A percentile compares a stretch with the other conserved stretches of the same genome.
Conservation (phyloP, 2,888 invertebrate species). For the Antitype chi region DNA sequence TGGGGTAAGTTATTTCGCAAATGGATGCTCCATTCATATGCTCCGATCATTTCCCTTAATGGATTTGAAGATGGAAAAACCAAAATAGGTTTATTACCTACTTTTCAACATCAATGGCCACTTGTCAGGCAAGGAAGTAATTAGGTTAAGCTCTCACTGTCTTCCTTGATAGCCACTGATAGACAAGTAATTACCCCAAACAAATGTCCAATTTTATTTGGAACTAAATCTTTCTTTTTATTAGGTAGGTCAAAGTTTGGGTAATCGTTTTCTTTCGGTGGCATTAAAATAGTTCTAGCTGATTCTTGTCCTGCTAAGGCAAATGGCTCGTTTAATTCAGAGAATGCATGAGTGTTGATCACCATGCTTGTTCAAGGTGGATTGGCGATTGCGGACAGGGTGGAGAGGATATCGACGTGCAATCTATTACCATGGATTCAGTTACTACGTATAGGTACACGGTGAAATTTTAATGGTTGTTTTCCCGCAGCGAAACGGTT, state of each 20-base stretch:
- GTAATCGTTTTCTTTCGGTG: not conserved
- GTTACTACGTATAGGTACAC: too few species aligned
- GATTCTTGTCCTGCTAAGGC: too few species aligned
- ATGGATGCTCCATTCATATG: constrained; percentile 67
- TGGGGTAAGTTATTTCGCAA: constrained; percentile 58
- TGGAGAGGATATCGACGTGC: too few species aligned
- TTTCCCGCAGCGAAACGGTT: too few species aligned
- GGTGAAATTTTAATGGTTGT: too few species aligned
- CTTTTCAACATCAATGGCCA: constrained; percentile 63
- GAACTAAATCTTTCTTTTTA: constrained; percentile 36
- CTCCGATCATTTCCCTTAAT: constrained; percentile 61
- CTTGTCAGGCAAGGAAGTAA: constrained; percentile 73
- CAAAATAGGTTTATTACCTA: constrained; percentile 64
- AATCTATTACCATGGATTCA: too few species aligned
- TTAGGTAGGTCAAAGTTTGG: constrained; percentile 14
- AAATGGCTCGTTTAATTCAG: too few species aligned
- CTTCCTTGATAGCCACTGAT: constrained; percentile 48
- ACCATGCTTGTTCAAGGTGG: not conserved
- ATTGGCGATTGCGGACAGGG: too few species aligned
- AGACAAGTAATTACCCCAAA: constrained; percentile 44
- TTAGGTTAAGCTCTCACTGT: constrained; percentile 63
- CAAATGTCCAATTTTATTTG: constrained; percentile 48
- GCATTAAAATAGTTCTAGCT: not conserved
- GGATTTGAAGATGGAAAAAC: constrained; percentile 65
- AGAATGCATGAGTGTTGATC: too few species aligned